phyloP scores from a whole-genome alignment of 2,797 vertebrate genomes.

The Paratrypauchen microcephalus region DNA sequence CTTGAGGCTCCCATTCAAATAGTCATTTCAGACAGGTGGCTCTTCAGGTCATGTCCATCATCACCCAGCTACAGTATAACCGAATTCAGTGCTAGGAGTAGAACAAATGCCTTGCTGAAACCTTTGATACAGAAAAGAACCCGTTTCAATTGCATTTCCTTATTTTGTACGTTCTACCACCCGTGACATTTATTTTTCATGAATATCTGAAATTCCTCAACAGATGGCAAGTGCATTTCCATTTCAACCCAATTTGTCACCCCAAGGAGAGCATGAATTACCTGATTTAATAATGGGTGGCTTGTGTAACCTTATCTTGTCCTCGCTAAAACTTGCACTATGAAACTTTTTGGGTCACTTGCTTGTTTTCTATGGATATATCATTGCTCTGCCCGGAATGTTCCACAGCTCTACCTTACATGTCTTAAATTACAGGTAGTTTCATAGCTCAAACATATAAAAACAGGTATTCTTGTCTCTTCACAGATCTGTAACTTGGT shows the following conservation, averaged over 20 bases:
- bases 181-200: neutral
- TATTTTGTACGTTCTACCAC: neutral
- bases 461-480: no score
- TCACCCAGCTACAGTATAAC: neutral
- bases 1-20: slow-evolving; percentile 32
- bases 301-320: no score
- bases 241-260: neutral
- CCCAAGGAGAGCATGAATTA: neutral
- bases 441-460: no score
- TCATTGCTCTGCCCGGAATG: no score
- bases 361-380: no score
- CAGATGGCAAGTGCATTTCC: neutral
- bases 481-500: no score
- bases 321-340: neutral
- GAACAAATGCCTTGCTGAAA: neutral
- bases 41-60: slow-evolving; percentile 13
- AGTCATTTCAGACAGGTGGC: slow-evolving; percentile 1
- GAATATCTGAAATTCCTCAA: neutral
- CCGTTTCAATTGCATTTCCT: neutral
- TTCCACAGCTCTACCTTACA: no score
- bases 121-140: neutral
- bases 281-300: neutral
- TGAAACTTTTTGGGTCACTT: no score
- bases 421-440: no score
- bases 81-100: no score